Evolutionary conservation across 2,888 invertebrate species (phyloP), one percentile per base, ranked within the genome.

Genomic region (Argyra leucocephala): DNA sequence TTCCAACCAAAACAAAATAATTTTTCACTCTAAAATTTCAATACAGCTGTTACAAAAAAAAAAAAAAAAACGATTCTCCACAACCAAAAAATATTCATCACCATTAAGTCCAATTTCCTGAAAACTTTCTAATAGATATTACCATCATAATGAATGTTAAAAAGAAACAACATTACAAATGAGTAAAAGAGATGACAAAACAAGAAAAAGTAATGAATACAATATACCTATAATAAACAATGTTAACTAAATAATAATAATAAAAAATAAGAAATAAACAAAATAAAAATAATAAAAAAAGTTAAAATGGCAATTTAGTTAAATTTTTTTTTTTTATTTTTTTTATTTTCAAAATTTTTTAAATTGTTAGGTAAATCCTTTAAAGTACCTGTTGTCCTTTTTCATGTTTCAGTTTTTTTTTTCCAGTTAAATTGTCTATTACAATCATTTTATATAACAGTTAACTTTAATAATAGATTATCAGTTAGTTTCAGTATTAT

Each of bases 1-100:
- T 31, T 31, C n/a, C n/a, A 7, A 31, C 31, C 10, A 48, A 48
- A 48, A 48, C 12, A 31, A 31, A 26, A 26, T 6, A 31, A 31
- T 6, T 31, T 31, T 10, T 31, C 12, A 10, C 31, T 15, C 4
- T 48, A 12, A 48, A 15, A 48, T 48, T 48, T 48, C 15, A n/a
- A n/a, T 48, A 48, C 48, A 48, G 9, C 48, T 48, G 48, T 48
- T 48, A 48, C 48, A 48, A 48, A 15, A 48, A 31, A 31, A 31
- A 26, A 26, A 31, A 31, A 10, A 31, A 31, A 31, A 31, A 10
- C 12, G 31, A 31, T n/a, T n/a, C n/a, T n/a, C n/a, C n/a, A n/a
- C n/a, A n/a, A n/a, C n/a, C n/a, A n/a, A n/a, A n/a, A n/a, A 48
- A 48, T 48, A 48, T 48, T 48, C 48, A 48, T 48, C 48, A 48